Evolutionary conservation across 2,113 vertebrate genomes (phyloP), one percentile per base, ranked within the genome.

Genomic region (Calypte anna): DNA sequence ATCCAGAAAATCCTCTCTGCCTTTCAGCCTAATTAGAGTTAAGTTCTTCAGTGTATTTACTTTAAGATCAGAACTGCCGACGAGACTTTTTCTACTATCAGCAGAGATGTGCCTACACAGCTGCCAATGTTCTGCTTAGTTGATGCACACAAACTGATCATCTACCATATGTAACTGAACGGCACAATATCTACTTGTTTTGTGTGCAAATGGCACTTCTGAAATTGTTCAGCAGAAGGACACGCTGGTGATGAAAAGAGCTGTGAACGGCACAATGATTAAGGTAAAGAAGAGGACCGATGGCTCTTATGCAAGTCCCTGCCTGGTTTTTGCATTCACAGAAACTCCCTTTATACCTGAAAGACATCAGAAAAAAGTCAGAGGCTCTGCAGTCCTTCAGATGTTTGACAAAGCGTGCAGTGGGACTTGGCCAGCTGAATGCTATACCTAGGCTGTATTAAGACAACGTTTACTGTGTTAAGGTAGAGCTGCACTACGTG

Each of bases 1-100:
- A 86, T 89, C 31, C 27, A 64, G 90, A 93, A 96, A 94, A 69
- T 88, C 1, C 1, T 91, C 43, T 86, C 77, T 86, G 43, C 67
- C 68, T 84, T 95, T 79, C 77, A 86, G 79, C 55, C 84, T 95
- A 69, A 81, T 95, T 87, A 73, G 86, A 94, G 55, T 30, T 62
- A 82, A 91, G 73, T 88, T 95, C 94, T 94, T 58, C 73, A 62
- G 82, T 73, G 63, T 87, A 77, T 91, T 95, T 96, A 80, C 83
- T 87, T 83, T 70, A 89, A 91, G 82, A 95, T 74, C 78, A 91
- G 72, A 96, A 90, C 50, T 90, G 61, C 74, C 3, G 4, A 86
- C 72, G 75, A 81, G 73, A 58, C 33, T 86, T 77, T 50, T 68
- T 82, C 75, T 51, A 72, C 64, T 69, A 63, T 94, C 77, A 53